A percentile compares a stretch with the other conserved stretches of the same genome.
These are phyloP conservation scores for Cervus canadensis DNA, from an alignment of 2,113 vertebrate species.

Conservation along the genomic window DNA sequence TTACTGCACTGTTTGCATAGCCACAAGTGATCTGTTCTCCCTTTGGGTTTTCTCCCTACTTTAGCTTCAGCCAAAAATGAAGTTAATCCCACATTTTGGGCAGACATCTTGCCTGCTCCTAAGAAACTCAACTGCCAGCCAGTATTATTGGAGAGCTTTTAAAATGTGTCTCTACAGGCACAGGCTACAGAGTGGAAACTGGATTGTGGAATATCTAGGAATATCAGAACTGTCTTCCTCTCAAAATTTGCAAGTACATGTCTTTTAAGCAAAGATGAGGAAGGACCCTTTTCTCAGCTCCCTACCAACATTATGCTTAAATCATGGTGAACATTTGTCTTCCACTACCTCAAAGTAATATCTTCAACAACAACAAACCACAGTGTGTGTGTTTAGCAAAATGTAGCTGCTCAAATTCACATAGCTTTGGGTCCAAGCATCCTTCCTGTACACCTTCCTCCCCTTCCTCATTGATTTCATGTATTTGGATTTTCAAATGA, in stretches of 20 bases:
- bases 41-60: neutral
- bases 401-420: neutral
- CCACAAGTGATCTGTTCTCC: neutral
- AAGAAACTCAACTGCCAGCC: neutral
- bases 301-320: neutral
- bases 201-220: neutral
- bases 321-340: neutral
- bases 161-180: neutral
- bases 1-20: neutral
- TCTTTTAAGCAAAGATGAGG: neutral
- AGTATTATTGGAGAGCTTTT: neutral
- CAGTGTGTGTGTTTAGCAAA: neutral
- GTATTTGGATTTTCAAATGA: neutral
- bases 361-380: neutral
- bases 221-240: neutral
- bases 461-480: neutral
- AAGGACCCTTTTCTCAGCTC: neutral
- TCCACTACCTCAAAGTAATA: neutral
- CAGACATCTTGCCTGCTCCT: conserved; percentile 32
- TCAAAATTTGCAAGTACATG: neutral
- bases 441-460: neutral
- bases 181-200: neutral
- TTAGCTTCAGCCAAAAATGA: neutral
- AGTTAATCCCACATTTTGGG: conserved; percentile 5
- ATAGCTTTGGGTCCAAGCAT: neutral